These are phyloP conservation scores for Colinus virginianus DNA, from an alignment of 2,113 vertebrate species.

Conservation along the genomic window DNA sequence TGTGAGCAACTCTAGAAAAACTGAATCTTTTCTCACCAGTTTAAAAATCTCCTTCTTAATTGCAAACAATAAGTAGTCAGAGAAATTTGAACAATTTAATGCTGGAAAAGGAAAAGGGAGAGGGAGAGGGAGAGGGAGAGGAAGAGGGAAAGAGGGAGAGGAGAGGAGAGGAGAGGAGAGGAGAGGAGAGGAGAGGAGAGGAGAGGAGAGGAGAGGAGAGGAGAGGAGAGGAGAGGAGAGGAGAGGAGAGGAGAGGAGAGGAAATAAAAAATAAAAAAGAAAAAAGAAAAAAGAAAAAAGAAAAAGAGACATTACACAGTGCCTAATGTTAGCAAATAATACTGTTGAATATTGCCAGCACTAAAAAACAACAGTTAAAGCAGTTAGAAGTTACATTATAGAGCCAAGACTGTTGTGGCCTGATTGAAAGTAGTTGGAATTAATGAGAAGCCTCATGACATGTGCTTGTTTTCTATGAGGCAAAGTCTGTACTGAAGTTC, in stretches of 20 bases:
- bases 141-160: no score
- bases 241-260: no score
- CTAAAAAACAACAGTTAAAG: not conserved
- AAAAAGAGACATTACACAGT: not conserved
- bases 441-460: not conserved
- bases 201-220: no score
- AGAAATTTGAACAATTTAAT: not conserved
- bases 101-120: not conserved
- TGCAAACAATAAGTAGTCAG: not conserved
- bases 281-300: no score
- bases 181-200: no score
- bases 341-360: not conserved
- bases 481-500: not conserved
- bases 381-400: slow-evolving; percentile 32
- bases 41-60: not conserved
- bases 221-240: no score
- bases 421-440: not conserved
- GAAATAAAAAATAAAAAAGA: no score
- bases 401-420: not conserved
- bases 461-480: not conserved
- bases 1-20: not conserved
- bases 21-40: not conserved
- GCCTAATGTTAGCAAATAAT: not conserved
- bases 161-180: no score
- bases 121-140: not conserved